Evolutionary conservation across 37 sponge, comb jelly and placozoan species (phyloP), one percentile per base, ranked within the genome.

Genomic region (Cladorhizidae sp.): DNA sequence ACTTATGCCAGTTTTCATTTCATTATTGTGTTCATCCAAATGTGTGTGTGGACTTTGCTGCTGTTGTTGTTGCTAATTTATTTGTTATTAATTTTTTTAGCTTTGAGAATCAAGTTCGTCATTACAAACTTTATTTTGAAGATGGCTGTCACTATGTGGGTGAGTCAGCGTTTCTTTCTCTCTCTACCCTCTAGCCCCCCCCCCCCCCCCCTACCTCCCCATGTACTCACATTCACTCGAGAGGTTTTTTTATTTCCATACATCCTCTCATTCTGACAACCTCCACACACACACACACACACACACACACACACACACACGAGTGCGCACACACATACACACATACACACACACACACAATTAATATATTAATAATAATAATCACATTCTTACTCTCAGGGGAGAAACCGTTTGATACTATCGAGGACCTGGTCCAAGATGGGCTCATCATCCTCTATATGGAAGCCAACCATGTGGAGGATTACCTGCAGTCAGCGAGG

Each of bases 341-440:
- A 45, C 49, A 45, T 9, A 45, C 49, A 45, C 49, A 45, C 49
- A 45, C 49, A 45, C 49, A 45, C 49, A 45, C 49, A 45, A 5
- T 45, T 9, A 5, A 45, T 45, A 9, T 45, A 5, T 45, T 45
- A 45, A 45, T 45, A 45, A 45, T n/a, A n/a, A n/a, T n/a, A n/a
- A n/a, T n/a, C 49, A 45, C 49, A 9, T 45, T 9, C 8, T 45
- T 45, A n/a, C 49, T 9, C 9, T 45, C 58, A 93, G 95, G 92
- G 6, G 95, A 95, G 76, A 95, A 91, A 57, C 74, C 76, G 23
- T 95, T 92, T 82, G 95, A 95, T 18, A 79, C 90, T 15, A 86
- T 95, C 1, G 87, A 95, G 49, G 95, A 95, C 59, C 77, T 95
- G 63, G 95, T 95, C 15, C 84, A 86, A 5, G 95, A 95, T 74